A percentile compares a stretch with the other conserved stretches of the same genome.
Evolutionary conservation across 2,888 invertebrate genomes (phyloP).

Genomic region (Nephrotoma guestfalica): DNA sequence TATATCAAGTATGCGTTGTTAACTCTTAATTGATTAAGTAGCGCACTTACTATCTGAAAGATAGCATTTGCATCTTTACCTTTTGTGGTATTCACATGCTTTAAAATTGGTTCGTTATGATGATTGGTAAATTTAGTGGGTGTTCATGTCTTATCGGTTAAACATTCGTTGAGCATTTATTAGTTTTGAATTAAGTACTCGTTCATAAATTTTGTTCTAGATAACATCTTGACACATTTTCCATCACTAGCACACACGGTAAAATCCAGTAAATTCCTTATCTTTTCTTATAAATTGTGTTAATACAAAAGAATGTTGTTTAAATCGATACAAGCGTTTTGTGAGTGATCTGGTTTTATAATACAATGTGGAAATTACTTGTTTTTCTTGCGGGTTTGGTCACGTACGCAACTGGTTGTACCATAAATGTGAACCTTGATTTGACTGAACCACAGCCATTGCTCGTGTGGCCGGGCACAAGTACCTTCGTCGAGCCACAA

Average conservation of each 20-base stretch:
- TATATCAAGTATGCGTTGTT: background rate
- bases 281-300: background rate
- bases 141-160: background rate
- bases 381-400: background rate
- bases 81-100: background rate
- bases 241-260: background rate
- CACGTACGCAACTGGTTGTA: conserved; percentile 22
- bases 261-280: background rate
- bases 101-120: background rate
- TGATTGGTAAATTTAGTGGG: background rate
- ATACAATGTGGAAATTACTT: background rate
- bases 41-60: background rate
- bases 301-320: background rate
- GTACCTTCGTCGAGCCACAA: conserved; percentile 17
- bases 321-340: background rate
- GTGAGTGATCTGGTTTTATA: background rate
- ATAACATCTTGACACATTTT: background rate
- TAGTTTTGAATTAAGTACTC: too few relatives aligned
- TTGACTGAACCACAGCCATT: conserved; percentile 19
- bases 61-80: background rate
- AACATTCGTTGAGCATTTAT: background rate
- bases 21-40: background rate
- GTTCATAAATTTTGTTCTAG: background rate
- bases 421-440: conserved; percentile 35
- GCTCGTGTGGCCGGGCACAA: background rate